Percentiles rank a stretch among this genome's conserved stretches.
Conservation (phyloP, 2,888 invertebrate genomes). For the Theodoxus fluviatilis region DNA sequence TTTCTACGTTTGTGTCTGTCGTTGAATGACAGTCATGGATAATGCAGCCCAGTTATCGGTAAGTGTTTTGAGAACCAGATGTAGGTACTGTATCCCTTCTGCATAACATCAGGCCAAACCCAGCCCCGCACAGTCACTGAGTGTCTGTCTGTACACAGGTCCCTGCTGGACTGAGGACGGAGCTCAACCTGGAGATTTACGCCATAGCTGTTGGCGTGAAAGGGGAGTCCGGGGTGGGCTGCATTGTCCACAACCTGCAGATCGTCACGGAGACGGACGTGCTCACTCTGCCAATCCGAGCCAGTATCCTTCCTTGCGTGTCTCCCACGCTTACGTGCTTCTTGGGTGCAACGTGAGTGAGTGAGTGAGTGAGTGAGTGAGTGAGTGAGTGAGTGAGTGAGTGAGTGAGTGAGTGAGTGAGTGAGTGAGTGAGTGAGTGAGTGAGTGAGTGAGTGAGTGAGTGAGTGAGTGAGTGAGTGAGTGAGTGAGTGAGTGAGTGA, state of each 20-base stretch:
- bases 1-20: too few relatives aligned
- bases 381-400: background rate
- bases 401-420: background rate
- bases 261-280: slow-evolving; percentile 63
- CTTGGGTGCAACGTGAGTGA: slow-evolving; percentile 75
- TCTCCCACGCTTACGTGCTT: too few relatives aligned
- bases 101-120: too few relatives aligned
- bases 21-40: too few relatives aligned
- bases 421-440: background rate
- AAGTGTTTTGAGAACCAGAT: too few relatives aligned
- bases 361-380: too few relatives aligned
- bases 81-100: too few relatives aligned
- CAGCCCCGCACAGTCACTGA: slow-evolving; percentile 62
- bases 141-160: slow-evolving; percentile 42
- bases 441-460: too few relatives aligned
- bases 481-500: too few relatives aligned
- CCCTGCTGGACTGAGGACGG: slow-evolving; percentile 64
- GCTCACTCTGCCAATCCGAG: slow-evolving; percentile 59
- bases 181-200: slow-evolving; percentile 60
- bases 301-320: slow-evolving; percentile 61
- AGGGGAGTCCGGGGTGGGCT: slow-evolving; percentile 56
- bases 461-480: too few relatives aligned
- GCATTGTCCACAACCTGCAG: slow-evolving; percentile 58
- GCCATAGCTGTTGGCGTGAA: slow-evolving; percentile 63
- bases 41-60: too few relatives aligned